phyloP scores from a whole-genome alignment of 2,113 vertebrate species.

The Salminus brasiliensis region DNA sequence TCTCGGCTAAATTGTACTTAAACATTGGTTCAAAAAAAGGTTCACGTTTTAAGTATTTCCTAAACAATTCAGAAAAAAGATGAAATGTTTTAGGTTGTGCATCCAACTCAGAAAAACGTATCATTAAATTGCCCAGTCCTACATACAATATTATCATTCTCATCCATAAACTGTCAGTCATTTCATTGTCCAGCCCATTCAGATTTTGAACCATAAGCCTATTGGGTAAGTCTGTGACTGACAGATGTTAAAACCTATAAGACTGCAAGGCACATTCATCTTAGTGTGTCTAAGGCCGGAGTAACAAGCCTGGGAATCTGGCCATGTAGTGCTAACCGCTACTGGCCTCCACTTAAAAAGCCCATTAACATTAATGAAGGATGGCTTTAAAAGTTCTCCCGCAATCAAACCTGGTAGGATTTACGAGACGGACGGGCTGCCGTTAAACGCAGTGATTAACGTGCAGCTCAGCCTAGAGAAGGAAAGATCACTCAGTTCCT shows the following conservation, averaged over 20 bases:
- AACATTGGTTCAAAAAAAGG: too few relatives aligned
- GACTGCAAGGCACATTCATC: neutral
- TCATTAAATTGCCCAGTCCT: too few relatives aligned
- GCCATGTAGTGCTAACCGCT: slow-evolving; percentile 79
- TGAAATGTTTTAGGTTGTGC: too few relatives aligned
- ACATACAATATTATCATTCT: neutral
- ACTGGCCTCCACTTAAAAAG: slow-evolving; percentile 77
- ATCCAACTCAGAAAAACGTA: too few relatives aligned
- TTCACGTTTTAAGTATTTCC: too few relatives aligned
- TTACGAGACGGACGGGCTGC: slow-evolving; percentile 75
- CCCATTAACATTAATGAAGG: slow-evolving; percentile 82
- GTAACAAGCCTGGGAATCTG: slow-evolving; percentile 79
- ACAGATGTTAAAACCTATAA: slow-evolving; percentile 3
- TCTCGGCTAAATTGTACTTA: too few relatives aligned
- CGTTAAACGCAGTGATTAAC: slow-evolving; percentile 73
- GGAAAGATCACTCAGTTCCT: neutral
- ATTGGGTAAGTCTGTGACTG: slow-evolving; percentile 7
- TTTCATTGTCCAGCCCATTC: slow-evolving; percentile 67
- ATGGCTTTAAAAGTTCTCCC: slow-evolving; percentile 77
- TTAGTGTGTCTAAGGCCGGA: neutral
- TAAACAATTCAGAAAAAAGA: too few relatives aligned
- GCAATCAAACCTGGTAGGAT: slow-evolving; percentile 76
- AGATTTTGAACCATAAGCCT: neutral
- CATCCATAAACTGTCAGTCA: slow-evolving; percentile 67
- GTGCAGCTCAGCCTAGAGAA: slow-evolving; percentile 42